A percentile compares a stretch with the other conserved stretches of the same genome.
These are phyloP conservation scores for Epirrhoe alternata DNA, from an alignment of 2,888 invertebrate genomes.

Conservation along the genomic window DNA sequence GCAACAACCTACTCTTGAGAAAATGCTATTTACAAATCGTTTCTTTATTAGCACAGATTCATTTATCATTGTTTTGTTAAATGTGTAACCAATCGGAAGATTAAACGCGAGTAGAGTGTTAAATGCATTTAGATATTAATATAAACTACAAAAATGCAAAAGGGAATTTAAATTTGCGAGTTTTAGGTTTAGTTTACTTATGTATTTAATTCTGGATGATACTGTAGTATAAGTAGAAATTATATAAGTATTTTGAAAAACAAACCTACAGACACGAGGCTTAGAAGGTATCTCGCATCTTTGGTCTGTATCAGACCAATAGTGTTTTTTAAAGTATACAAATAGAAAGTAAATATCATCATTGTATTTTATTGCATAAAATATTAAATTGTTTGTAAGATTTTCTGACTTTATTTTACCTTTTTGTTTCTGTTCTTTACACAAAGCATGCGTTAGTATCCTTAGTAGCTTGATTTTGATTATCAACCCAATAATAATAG, in stretches of 20 bases:
- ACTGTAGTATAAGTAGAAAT: conserved; percentile 18
- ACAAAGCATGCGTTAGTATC: neutral
- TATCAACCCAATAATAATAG: neutral
- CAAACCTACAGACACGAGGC: conserved; percentile 63
- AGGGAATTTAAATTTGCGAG: neutral
- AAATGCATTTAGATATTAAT: conserved; percentile 26
- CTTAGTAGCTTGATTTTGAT: neutral
- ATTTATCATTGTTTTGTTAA: neutral
- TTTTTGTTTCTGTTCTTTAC: neutral
- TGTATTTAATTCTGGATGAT: conserved; percentile 38
- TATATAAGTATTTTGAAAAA: conserved; percentile 13
- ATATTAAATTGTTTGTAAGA: conserved; percentile 50
- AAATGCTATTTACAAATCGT: conserved; percentile 4
- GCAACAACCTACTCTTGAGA: neutral
- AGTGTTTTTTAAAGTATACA: conserved; percentile 41
- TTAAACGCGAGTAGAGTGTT: conserved; percentile 9
- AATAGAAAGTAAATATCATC: conserved; percentile 34
- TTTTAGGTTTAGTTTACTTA: conserved; percentile 18
- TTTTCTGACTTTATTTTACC: conserved; percentile 31
- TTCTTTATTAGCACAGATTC: neutral
- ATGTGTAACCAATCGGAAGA: conserved; percentile 1
- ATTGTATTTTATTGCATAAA: conserved; percentile 52
- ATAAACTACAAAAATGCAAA: neutral
- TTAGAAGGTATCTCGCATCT: conserved; percentile 42
- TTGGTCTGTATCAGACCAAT: conserved; percentile 82